A percentile compares a stretch with the other conserved stretches of the same genome.
phyloP scores from a whole-genome alignment of 2,888 invertebrate species.

The Octodonta nipae region DNA sequence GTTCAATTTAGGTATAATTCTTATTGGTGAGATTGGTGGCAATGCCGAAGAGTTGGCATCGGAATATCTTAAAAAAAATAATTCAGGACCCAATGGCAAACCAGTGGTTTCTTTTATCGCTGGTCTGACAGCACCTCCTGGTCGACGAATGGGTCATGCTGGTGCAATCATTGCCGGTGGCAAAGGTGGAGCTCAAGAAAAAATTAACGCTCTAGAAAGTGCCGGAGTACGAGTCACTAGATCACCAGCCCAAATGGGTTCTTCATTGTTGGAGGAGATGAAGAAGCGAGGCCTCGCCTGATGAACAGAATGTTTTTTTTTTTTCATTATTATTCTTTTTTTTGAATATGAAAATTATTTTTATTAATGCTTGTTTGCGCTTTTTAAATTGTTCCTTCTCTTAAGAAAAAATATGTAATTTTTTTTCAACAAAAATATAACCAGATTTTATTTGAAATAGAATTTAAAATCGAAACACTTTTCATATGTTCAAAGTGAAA shows the following conservation, averaged over 20 bases:
- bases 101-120: conserved; percentile 99
- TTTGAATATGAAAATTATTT: too few species aligned
- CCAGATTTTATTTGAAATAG: too few species aligned
- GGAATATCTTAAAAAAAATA: conserved; percentile 70
- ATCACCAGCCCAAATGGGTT: conserved; percentile 94
- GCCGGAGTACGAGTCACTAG: conserved; percentile 89
- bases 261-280: conserved; percentile 79
- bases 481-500: too few species aligned
- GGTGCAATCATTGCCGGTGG: conserved; percentile 99
- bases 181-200: conserved; percentile 94
- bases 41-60: conserved; percentile 94
- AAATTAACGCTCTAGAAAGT: conserved; percentile 86
- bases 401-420: too few species aligned
- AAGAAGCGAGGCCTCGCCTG: conserved; percentile 50
- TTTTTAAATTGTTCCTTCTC: too few species aligned
- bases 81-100: conserved; percentile 74
- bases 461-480: too few species aligned
- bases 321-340: too few species aligned
- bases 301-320: conserved; percentile 13
- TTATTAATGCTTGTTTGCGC: too few species aligned
- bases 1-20: too few species aligned
- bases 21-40: conserved; percentile 99
- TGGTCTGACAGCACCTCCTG: conserved; percentile 93
- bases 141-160: conserved; percentile 97
- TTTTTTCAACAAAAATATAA: too few species aligned